phyloP scores from a whole-genome alignment of 64 coral and sea anemone genomes.

The Cladopsammia gracilis region DNA sequence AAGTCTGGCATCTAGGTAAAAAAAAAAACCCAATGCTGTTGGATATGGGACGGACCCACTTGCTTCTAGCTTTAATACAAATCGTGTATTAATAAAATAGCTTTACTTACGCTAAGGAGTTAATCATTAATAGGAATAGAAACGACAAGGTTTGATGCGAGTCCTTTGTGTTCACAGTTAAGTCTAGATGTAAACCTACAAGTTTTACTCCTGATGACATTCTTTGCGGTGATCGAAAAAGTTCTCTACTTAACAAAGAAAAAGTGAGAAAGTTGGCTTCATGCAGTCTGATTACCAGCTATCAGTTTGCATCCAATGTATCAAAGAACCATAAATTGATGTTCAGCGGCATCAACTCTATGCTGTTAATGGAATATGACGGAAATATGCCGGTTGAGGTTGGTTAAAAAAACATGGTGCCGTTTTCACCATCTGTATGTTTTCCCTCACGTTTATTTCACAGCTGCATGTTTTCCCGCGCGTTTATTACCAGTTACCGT shows the following conservation, averaged over 20 bases:
- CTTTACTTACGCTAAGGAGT: too few relatives aligned
- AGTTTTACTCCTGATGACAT: slow-evolving; percentile 16
- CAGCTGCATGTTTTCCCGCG: too few relatives aligned
- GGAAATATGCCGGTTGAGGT: background rate
- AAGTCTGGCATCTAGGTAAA: too few relatives aligned
- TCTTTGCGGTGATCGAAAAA: background rate
- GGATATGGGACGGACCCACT: too few relatives aligned
- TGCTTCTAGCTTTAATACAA: too few relatives aligned
- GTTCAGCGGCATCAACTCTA: background rate
- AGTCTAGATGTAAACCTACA: background rate
- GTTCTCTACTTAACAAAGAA: background rate
- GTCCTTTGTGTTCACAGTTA: background rate
- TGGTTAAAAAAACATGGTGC: background rate
- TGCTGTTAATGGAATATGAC: slow-evolving; percentile 22
- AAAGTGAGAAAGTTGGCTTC: background rate
- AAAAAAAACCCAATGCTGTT: too few relatives aligned
- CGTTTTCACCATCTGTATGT: too few relatives aligned
- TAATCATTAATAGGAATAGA: too few relatives aligned
- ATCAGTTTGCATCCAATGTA: slow-evolving; percentile 19
- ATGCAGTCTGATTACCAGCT: slow-evolving; percentile 39
- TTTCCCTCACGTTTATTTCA: too few relatives aligned
- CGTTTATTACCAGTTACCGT: too few relatives aligned
- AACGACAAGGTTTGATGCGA: too few relatives aligned
- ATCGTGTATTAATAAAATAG: too few relatives aligned
- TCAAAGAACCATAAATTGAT: background rate